These are phyloP conservation scores for Dilophus febrilis DNA, from an alignment of 2,888 invertebrate genomes.

Conservation along the genomic window DNA sequence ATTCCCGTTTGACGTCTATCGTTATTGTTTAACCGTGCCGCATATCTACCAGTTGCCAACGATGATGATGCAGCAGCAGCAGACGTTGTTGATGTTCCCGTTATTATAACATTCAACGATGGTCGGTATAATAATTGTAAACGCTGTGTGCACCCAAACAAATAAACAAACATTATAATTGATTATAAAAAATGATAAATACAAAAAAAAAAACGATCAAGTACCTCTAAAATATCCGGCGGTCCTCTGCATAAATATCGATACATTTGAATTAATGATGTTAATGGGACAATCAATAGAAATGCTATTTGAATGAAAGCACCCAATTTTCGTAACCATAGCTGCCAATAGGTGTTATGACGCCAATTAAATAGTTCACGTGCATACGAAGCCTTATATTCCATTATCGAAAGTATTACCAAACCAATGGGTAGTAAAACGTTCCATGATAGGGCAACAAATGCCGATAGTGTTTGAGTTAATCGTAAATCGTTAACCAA, in stretches of 20 bases:
- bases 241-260: constrained; percentile 67
- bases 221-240: constrained; percentile 74
- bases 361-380: constrained; percentile 50
- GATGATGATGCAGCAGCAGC: background rate
- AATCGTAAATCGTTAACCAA: constrained; percentile 27
- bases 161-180: constrained; percentile 1
- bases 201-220: background rate
- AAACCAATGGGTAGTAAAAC: constrained; percentile 67
- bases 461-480: constrained; percentile 38
- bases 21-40: background rate
- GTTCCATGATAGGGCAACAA: constrained; percentile 75
- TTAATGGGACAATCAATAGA: constrained; percentile 45
- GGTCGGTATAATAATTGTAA: constrained; percentile 73
- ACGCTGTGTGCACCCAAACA: constrained; percentile 37
- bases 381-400: constrained; percentile 51
- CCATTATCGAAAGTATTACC: constrained; percentile 53
- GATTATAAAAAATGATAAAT: background rate
- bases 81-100: constrained; percentile 16
- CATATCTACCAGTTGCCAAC: constrained; percentile 9
- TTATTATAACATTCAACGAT: no score
- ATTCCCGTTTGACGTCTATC: constrained; percentile 6
- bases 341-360: constrained; percentile 55
- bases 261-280: constrained; percentile 42
- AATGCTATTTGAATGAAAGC: constrained; percentile 60
- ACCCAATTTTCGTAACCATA: constrained; percentile 64